These are phyloP conservation scores for Myopa tessellatipennis DNA, from an alignment of 2,888 invertebrate species.

Conservation along the genomic window DNA sequence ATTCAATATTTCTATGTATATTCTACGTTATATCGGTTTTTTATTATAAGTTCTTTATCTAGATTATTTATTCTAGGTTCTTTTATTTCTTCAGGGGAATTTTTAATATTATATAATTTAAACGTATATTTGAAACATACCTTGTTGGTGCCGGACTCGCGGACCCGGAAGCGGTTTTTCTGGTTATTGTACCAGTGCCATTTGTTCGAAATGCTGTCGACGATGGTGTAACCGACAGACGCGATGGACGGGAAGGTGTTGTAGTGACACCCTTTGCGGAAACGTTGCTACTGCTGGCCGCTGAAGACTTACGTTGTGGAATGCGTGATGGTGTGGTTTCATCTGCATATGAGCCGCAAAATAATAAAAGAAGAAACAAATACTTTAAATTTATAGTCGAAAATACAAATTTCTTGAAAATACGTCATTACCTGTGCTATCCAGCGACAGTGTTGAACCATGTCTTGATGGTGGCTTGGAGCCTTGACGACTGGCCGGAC, in stretches of 20 bases:
- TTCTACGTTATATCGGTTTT: background rate
- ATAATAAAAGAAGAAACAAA: background rate
- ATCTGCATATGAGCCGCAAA: slow-evolving; percentile 50
- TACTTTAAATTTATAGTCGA: background rate
- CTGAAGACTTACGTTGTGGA: slow-evolving; percentile 77
- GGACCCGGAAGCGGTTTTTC: slow-evolving; percentile 81
- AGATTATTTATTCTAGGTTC: background rate
- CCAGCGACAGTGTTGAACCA: slow-evolving; percentile 90
- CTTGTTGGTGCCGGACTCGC: slow-evolving; percentile 82
- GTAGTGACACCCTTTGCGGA: slow-evolving; percentile 64
- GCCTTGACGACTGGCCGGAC: slow-evolving; percentile 86
- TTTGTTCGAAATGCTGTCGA: slow-evolving; percentile 69
- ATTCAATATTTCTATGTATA: background rate
- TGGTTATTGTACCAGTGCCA: slow-evolving; percentile 71
- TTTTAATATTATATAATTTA: background rate
- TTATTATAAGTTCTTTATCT: background rate
- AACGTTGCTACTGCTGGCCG: slow-evolving; percentile 28
- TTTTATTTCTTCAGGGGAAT: background rate
- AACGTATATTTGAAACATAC: slow-evolving; percentile 68
- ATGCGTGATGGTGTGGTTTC: slow-evolving; percentile 80
- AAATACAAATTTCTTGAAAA: background rate
- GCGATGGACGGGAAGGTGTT: slow-evolving; percentile 70
- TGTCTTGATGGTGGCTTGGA: slow-evolving; percentile 94
- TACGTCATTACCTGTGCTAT: slow-evolving; percentile 79
- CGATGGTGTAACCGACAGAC: slow-evolving; percentile 72